Evolutionary conservation across 2,888 invertebrate genomes (phyloP).

Genomic region (Rhogogaster chlorosoma): DNA sequence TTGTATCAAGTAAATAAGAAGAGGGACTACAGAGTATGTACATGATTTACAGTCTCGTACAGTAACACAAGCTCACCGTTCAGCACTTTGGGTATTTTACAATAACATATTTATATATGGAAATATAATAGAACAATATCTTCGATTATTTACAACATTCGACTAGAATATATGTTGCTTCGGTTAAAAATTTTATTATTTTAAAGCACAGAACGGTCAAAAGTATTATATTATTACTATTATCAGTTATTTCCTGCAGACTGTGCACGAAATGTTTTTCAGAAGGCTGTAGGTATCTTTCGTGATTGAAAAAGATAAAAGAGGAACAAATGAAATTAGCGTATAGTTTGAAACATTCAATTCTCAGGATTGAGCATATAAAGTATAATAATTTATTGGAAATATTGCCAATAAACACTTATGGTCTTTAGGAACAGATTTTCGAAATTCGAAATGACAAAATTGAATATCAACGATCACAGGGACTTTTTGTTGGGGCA

Average conservation of each 20-base stretch:
- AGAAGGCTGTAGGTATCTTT: background rate
- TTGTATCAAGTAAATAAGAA: conserved; percentile 47
- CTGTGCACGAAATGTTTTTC: conserved; percentile 38
- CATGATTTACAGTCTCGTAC: conserved; percentile 30
- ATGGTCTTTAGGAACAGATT: conserved; percentile 21
- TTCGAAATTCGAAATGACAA: background rate
- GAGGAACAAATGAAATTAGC: background rate
- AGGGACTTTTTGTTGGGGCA: background rate
- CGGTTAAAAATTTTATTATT: conserved; percentile 8
- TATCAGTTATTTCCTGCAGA: background rate
- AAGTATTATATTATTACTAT: conserved; percentile 15
- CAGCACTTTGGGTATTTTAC: conserved; percentile 43
- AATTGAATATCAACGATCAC: conserved; percentile 11
- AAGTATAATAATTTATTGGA: conserved; percentile 18
- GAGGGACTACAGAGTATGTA: conserved; percentile 46
- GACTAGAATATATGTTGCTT: conserved; percentile 50
- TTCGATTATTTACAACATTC: conserved; percentile 52
- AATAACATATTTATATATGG: conserved; percentile 4
- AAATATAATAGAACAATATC: conserved; percentile 16
- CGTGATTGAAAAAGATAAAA: background rate
- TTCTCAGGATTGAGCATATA: background rate
- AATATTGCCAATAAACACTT: conserved; percentile 9
- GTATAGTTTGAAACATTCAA: background rate
- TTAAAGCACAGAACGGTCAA: conserved; percentile 32
- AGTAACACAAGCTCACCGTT: conserved; percentile 8